Evolutionary conservation across 1,140 invertebrate genomes (phyloP).

Genomic region (Sarcophaga bullata): DNA sequence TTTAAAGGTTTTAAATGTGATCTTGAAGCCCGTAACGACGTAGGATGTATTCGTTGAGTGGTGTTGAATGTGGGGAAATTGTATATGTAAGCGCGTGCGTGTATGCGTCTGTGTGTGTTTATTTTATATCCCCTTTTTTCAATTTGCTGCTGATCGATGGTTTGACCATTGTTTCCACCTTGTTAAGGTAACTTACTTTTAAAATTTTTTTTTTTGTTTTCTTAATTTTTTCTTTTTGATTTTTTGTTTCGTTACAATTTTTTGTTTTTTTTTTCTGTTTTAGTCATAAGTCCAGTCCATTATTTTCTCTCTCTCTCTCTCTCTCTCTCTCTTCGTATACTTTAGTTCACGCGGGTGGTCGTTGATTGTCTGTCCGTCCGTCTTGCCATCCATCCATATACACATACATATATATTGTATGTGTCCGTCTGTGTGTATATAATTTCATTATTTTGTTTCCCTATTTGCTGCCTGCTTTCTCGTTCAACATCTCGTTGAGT

Average conservation of each 20-base stretch:
- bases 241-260: not conserved
- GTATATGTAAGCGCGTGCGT: too few relatives aligned
- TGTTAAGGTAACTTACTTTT: not conserved
- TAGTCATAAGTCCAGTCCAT: too few relatives aligned
- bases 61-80: too few relatives aligned
- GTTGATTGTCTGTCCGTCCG: not conserved
- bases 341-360: constrained; percentile 21
- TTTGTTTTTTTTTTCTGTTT: not conserved
- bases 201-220: not conserved
- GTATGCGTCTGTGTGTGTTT: too few relatives aligned
- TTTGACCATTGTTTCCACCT: not conserved
- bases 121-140: not conserved
- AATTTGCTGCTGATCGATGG: not conserved
- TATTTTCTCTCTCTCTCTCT: not conserved
- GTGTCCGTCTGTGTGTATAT: too few relatives aligned
- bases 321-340: not conserved
- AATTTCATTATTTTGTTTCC: not conserved
- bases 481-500: not conserved
- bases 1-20: not conserved
- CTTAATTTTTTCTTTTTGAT: not conserved
- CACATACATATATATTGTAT: too few relatives aligned
- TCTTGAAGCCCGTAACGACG: too few relatives aligned
- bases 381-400: too few relatives aligned
- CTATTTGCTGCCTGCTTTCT: too few relatives aligned
- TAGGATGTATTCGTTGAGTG: not conserved